Base-by-base conservation (phyloP, 2,113 vertebrate genomes). In the Solea solea region DNA sequence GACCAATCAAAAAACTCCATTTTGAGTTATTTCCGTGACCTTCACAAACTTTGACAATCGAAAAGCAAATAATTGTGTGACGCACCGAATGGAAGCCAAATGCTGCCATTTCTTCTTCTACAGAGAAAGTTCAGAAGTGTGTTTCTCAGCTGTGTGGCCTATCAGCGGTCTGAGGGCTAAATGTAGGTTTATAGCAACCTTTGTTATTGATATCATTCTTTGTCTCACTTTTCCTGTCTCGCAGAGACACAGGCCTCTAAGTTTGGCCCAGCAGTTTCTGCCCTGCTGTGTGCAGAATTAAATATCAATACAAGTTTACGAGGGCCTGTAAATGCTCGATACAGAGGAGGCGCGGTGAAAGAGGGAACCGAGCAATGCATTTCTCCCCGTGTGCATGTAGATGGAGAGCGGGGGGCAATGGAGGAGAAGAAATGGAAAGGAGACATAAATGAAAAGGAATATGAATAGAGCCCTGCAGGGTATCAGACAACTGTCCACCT, bases 251-350 rank as follows among this genome's bases (percentile, higher is more conserved):
- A 16, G 78, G 63, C 82, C 72, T 79, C 65, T 85, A 69, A 81
- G 41, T 70, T 67, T 41, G 48, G 67, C 63, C 64, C 5, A 14
- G 15, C 53, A 69, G 63, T 58, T 10, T 69, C 60, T 62, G 78
- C 45, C 80, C 84, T 80, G 82, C 90, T 91, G 90, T 85, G 89
- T 40, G 66, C 75, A 34, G 69, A 82, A 83, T 91, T 91, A 90
- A 92, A 93, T 92, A 92, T 93, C 87, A 93, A 93, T 91, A 85
- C 89, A 83, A 58, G 76, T 93, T 92, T 93, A 92, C 60, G 68
- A 81, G 70, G 58, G 74, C 74, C 80, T 45, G 8, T 88, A 92
- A 92, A 92, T 71, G 53, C 74, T 73, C 5, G 45, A 86, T 79
- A 49, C 66, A 69, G 70, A 58, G 64, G 40, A 58, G 58, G 1